Base-by-base conservation (phyloP, 2,797 vertebrate species). In the Mus spretus region DNA sequence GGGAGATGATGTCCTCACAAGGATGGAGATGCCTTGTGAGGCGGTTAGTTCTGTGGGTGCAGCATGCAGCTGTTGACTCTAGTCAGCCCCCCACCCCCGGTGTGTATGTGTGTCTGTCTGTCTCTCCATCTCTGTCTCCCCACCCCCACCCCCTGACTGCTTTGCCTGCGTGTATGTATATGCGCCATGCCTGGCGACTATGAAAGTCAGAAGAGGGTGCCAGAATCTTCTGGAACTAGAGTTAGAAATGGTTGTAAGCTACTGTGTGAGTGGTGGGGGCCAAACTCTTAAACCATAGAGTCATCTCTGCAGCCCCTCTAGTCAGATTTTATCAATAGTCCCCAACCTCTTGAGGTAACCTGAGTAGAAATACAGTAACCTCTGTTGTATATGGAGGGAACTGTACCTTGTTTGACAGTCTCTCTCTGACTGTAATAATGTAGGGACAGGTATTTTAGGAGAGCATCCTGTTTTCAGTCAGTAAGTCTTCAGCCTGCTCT, bases 331-430 rank as follows among this genome's bases (percentile, higher is more conserved):
- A 34, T 50, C 13, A 50, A 47, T 40, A 6, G 0, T 67, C 31
- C 13, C 44, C 44, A 50, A 20, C 96, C 63, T 80, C 65, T 98
- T 97, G 90, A 77, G 44, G 28, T 95, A 93, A 96, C 70, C 77
- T 91, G 82, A 75, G 77, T 97, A 94, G 86, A 95, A 95, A 96
- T 97, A 98, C 95, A 28, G 86, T 96, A 95, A 94, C 28, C 24
- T 95, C 44, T 63, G 84, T 95, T 59, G 67, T 93, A 70, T 90
- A 47, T 13, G n/a, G 61, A 88, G 26, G 53, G 8, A 85, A 94
- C 55, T 3, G 55, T 63, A 2, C 67, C 34, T 94, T 92, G 37
- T 37, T 4, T 85, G 22, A 59, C 67, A 94, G 24, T 93, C 8
- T 72, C 28, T 67, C 77, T 44, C 44, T 83, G 96, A 26, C 63